Evolutionary conservation across 37 sponge, comb jelly and placozoan species (phyloP).

Genomic region (Chondrosia reniformis): DNA sequence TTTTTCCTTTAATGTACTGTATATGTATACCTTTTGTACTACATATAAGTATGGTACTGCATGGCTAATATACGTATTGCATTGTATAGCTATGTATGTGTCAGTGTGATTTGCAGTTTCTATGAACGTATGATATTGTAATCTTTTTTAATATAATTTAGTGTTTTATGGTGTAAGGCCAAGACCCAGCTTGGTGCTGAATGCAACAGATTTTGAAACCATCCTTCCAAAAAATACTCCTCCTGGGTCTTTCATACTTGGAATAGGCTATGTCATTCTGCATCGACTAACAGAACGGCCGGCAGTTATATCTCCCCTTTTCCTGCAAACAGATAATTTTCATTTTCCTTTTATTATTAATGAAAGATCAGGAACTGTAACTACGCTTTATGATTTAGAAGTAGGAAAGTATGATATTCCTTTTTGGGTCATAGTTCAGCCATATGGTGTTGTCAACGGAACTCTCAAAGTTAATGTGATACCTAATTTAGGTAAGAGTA

Average conservation of each 20-base stretch:
- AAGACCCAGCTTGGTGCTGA: not conserved
- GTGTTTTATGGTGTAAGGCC: too few relatives aligned
- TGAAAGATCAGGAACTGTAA: not conserved
- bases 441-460: not conserved
- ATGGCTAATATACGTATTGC: too few relatives aligned
- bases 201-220: not conserved
- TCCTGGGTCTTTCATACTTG: conserved; percentile 14
- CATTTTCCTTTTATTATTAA: not conserved
- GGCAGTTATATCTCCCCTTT: not conserved
- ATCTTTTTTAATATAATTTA: too few relatives aligned
- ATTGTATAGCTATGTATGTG: too few relatives aligned
- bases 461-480: not conserved
- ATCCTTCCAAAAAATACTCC: not conserved
- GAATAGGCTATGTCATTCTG: conserved; percentile 3
- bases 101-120: too few relatives aligned
- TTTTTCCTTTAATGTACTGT: too few relatives aligned
- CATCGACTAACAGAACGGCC: not conserved
- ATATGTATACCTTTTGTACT: too few relatives aligned
- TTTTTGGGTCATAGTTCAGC: not conserved
- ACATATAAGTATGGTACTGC: too few relatives aligned
- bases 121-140: too few relatives aligned
- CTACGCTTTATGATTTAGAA: not conserved
- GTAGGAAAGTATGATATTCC: not conserved
- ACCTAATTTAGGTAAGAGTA: not conserved
- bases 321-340: not conserved